Conservation (phyloP, 2,888 invertebrate species). For the Drosophila histrio region DNA sequence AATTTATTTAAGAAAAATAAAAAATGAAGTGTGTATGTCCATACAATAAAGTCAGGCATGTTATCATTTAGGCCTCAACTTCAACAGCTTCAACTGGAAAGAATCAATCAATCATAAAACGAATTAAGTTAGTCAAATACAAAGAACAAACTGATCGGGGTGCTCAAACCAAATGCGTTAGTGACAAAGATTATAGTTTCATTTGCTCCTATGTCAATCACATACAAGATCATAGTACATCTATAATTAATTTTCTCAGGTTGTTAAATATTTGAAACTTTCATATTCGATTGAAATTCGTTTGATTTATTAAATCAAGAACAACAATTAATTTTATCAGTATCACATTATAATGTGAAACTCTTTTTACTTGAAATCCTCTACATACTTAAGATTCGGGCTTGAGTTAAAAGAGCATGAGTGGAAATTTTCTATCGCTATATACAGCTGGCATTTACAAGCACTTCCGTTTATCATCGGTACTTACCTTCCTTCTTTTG, state of each 20-base stretch:
- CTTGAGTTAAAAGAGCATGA: slow-evolving; percentile 27
- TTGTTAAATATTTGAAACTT: not conserved
- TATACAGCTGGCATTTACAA: slow-evolving; percentile 58
- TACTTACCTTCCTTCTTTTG: slow-evolving; percentile 77
- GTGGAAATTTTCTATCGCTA: slow-evolving; percentile 37
- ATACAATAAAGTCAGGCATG: slow-evolving; percentile 79
- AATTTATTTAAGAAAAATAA: slow-evolving; percentile 62
- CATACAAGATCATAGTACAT: not conserved
- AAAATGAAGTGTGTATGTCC: slow-evolving; percentile 73
- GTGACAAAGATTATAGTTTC: slow-evolving; percentile 62
- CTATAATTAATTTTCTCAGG: not conserved
- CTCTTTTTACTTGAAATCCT: not conserved
- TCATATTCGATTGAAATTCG: not conserved
- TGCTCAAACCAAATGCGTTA: slow-evolving; percentile 66
- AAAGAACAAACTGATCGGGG: slow-evolving; percentile 63
- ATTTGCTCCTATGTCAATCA: slow-evolving; percentile 7
- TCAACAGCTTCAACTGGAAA: slow-evolving; percentile 84
- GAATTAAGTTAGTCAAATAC: slow-evolving; percentile 81
- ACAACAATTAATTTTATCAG: not conserved
- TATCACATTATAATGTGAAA: not conserved
- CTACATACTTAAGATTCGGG: not conserved
- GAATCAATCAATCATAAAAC: slow-evolving; percentile 84
- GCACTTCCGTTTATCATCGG: slow-evolving; percentile 26
- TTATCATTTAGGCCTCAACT: slow-evolving; percentile 83
- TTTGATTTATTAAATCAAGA: not conserved